These are phyloP conservation scores for Mimas tiliae DNA, from an alignment of 2,888 invertebrate genomes.

Conservation along the genomic window DNA sequence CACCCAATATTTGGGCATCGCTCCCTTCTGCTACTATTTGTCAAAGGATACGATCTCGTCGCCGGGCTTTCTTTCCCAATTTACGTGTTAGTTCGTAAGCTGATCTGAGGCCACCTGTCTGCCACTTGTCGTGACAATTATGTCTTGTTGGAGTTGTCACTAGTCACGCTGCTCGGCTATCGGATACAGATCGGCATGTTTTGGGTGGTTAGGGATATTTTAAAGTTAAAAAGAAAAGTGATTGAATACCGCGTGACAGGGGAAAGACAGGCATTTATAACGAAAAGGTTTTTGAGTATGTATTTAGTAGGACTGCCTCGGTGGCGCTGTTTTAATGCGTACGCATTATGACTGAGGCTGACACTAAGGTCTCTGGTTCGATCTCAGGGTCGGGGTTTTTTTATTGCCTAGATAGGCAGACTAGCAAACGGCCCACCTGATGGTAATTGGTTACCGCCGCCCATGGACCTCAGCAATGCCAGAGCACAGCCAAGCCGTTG, in stretches of 20 bases:
- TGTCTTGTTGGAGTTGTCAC: conserved; percentile 10
- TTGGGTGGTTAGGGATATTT: conserved; percentile 18
- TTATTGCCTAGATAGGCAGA: too few species aligned
- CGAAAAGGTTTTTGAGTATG: not conserved
- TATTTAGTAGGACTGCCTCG: too few species aligned
- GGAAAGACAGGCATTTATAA: not conserved
- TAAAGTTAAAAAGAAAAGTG: conserved; percentile 11
- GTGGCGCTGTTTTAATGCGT: too few species aligned
- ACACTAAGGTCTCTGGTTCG: too few species aligned
- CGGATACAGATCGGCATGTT: conserved; percentile 17
- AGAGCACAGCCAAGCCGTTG: too few species aligned
- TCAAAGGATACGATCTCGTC: conserved; percentile 70
- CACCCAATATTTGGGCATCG: conserved; percentile 82
- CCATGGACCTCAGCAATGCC: too few species aligned
- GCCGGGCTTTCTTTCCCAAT: conserved; percentile 54
- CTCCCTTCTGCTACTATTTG: conserved; percentile 70
- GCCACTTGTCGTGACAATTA: conserved; percentile 35
- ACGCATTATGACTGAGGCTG: too few species aligned
- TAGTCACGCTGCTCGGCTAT: conserved; percentile 14
- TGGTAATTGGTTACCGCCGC: too few species aligned
- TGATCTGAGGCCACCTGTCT: conserved; percentile 61
- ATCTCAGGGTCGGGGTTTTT: too few species aligned
- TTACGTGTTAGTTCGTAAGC: conserved; percentile 49
- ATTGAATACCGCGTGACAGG: not conserved
- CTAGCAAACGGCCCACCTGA: too few species aligned